Conservation (phyloP, 2,797 vertebrate genomes). For the Acanthopagrus latus region DNA sequence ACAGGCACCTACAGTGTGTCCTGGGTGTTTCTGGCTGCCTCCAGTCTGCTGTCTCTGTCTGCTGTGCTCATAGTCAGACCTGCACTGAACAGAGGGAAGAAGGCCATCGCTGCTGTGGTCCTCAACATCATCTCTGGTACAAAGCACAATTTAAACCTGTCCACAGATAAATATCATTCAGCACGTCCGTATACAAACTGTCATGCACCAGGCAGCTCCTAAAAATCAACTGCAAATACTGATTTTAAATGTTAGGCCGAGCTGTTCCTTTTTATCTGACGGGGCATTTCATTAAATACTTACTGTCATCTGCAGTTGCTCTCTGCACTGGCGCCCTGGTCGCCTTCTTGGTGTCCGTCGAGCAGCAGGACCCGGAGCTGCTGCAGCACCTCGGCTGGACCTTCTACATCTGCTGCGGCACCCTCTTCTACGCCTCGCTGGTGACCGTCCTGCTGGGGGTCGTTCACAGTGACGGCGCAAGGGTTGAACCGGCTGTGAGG, state of each 20-base stretch:
- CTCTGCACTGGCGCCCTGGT: slow-evolving; percentile 51
- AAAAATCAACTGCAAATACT: too few species aligned
- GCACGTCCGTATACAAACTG: too few species aligned
- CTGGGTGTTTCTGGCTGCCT: slow-evolving; percentile 68
- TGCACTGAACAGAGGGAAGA: slow-evolving; percentile 46
- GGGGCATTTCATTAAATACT: background rate
- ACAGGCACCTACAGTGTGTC: slow-evolving; percentile 62
- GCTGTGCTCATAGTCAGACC: slow-evolving; percentile 53
- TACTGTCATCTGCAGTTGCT: slow-evolving; percentile 31
- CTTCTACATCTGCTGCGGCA: slow-evolving; percentile 69
- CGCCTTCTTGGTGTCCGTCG: slow-evolving; percentile 52
- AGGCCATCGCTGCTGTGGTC: slow-evolving; percentile 42
- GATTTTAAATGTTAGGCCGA: too few species aligned
- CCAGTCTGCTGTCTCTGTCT: slow-evolving; percentile 51
- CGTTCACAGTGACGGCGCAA: slow-evolving; percentile 5
- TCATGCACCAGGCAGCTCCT: too few species aligned
- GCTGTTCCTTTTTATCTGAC: too few species aligned
- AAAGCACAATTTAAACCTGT: background rate
- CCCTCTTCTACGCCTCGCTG: slow-evolving; percentile 50
- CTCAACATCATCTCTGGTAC: slow-evolving; percentile 65
- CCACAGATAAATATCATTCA: background rate
- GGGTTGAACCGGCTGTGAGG: slow-evolving; percentile 26
- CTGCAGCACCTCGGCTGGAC: slow-evolving; percentile 62
- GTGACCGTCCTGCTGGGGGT: slow-evolving; percentile 54
- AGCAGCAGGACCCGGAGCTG: slow-evolving; percentile 31